These are phyloP conservation scores for Laothoe populi DNA, from an alignment of 2,888 invertebrate species.

Conservation along the genomic window DNA sequence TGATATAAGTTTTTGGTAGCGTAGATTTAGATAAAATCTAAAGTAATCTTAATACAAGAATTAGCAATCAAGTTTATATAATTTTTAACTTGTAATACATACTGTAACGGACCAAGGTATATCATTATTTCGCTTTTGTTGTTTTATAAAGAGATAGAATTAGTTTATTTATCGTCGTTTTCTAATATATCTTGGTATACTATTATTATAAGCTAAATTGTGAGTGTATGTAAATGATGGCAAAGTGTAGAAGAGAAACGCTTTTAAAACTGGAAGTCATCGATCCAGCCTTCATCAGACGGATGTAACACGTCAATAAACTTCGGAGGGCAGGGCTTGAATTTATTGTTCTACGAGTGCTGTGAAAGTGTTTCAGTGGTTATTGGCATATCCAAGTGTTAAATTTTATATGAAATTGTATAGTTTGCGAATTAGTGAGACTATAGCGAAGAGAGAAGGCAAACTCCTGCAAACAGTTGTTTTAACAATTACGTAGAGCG, in stretches of 20 bases:
- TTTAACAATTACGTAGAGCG: constrained; percentile 30
- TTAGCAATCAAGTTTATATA: constrained; percentile 72
- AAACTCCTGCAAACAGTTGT: constrained; percentile 25
- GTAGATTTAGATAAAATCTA: constrained; percentile 80
- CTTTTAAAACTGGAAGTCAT: constrained; percentile 61
- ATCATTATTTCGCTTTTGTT: constrained; percentile 78
- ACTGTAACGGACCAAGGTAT: constrained; percentile 93
- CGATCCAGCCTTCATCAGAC: constrained; percentile 74
- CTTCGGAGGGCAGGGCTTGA: constrained; percentile 76
- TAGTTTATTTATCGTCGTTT: constrained; percentile 81
- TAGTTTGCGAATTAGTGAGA: constrained; percentile 22
- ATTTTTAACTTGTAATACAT: constrained; percentile 81
- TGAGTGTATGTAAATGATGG: constrained; percentile 40
- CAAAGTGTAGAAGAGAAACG: constrained; percentile 43
- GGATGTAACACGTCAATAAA: constrained; percentile 85
- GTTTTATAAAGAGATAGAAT: constrained; percentile 60
- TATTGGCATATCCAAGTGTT: constrained; percentile 23
- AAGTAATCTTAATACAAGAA: constrained; percentile 78
- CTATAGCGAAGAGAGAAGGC: constrained; percentile 31
- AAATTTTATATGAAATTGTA: constrained; percentile 29
- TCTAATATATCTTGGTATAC: constrained; percentile 66
- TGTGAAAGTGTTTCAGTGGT: constrained; percentile 71
- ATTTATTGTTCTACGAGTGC: constrained; percentile 63
- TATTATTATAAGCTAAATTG: constrained; percentile 62
- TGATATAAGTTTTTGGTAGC: constrained; percentile 86